Percentiles rank a stretch among this genome's conserved stretches.
These are phyloP conservation scores for Fistularia tabacaria DNA, from an alignment of 2,797 vertebrate species.

Conservation along the genomic window DNA sequence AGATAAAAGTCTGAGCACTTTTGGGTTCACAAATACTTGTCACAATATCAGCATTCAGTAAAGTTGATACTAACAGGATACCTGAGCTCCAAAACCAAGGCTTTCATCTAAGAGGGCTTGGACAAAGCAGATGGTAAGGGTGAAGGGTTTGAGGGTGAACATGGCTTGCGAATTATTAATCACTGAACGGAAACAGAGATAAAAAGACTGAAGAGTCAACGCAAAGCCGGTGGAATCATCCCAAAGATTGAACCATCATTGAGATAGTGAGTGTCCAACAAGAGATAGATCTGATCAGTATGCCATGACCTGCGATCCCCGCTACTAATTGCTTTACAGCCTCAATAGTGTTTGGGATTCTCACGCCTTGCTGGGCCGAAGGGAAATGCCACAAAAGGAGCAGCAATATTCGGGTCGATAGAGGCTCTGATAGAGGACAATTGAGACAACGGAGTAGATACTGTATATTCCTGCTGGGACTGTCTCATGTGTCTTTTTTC, in stretches of 20 bases:
- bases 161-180: constrained; percentile 49
- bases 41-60: neutral
- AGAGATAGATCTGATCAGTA: constrained; percentile 7
- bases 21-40: neutral
- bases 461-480: constrained; percentile 52
- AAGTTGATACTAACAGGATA: constrained; percentile 42
- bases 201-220: constrained; percentile 7
- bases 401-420: constrained; percentile 35
- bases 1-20: no score
- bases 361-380: constrained; percentile 36
- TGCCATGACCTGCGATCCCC: constrained; percentile 21
- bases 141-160: neutral
- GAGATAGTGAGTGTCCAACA: neutral
- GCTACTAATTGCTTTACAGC: constrained; percentile 27
- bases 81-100: constrained; percentile 56
- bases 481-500: constrained; percentile 9
- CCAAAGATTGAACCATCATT: neutral
- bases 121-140: constrained; percentile 49
- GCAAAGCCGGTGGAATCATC: no score
- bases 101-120: constrained; percentile 55
- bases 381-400: constrained; percentile 37
- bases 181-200: constrained; percentile 18
- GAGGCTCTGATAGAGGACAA: constrained; percentile 25
- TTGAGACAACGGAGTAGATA: constrained; percentile 37
- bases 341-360: constrained; percentile 32